Evolutionary conservation across 2,113 vertebrate genomes (phyloP).

Genomic region (Pteruthius melanotis): DNA sequence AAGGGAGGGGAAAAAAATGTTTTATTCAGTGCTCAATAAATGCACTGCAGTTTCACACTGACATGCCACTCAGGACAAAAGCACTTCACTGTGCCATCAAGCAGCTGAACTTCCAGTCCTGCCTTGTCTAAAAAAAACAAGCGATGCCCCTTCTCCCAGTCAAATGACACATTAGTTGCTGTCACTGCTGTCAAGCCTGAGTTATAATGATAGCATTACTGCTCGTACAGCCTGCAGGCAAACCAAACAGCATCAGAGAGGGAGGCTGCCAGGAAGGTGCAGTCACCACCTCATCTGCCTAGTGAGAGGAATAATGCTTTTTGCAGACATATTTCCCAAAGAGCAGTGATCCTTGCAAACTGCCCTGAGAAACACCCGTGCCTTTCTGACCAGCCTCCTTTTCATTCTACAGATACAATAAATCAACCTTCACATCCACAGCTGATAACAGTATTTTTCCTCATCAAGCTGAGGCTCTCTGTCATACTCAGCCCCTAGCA

Average conservation of each 20-base stretch:
- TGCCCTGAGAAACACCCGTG: background rate
- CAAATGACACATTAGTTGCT: background rate
- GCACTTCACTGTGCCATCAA: background rate
- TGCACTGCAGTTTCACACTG: background rate
- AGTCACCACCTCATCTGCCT: background rate
- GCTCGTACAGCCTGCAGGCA: constrained; percentile 12
- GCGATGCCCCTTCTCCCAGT: background rate
- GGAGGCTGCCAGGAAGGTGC: background rate
- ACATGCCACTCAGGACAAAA: background rate
- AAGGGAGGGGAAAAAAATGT: background rate
- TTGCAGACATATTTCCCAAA: background rate
- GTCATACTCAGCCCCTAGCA: background rate
- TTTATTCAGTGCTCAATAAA: constrained; percentile 1
- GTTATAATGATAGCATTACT: background rate
- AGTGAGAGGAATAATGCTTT: background rate
- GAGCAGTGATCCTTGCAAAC: background rate
- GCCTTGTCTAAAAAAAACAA: background rate
- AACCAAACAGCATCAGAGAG: background rate
- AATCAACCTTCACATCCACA: background rate
- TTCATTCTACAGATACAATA: background rate
- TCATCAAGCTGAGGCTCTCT: background rate
- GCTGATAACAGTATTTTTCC: background rate
- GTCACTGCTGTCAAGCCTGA: constrained; percentile 1
- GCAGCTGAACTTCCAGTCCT: background rate
- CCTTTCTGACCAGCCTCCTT: background rate